Evolutionary conservation across 53 echinoderm and acorn worm genomes (phyloP).

Genomic region (Antedon mediterranea): DNA sequence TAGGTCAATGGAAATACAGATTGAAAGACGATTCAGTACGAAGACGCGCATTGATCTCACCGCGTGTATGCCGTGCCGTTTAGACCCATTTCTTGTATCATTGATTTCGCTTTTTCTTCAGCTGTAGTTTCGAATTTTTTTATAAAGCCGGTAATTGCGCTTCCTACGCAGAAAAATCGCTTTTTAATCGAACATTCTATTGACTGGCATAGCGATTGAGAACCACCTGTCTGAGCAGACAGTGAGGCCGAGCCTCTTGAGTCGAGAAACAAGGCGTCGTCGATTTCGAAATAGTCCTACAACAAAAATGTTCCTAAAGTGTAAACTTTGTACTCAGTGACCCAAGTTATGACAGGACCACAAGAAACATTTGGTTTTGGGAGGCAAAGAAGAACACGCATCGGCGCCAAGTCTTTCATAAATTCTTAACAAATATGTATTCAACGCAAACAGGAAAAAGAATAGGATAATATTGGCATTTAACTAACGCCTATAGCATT

Average conservation of each 20-base stretch:
- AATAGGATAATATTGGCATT: neutral
- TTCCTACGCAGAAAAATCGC: slow-evolving; percentile 1
- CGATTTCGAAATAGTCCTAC: too few relatives aligned
- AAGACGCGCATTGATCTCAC: neutral
- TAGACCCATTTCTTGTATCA: neutral
- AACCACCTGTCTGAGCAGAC: neutral
- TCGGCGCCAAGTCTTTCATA: neutral
- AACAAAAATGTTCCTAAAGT: neutral
- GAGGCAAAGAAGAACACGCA: neutral
- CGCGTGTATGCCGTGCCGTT: neutral
- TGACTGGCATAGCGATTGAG: neutral
- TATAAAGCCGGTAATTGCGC: neutral
- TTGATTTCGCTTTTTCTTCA: neutral
- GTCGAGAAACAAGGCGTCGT: too few relatives aligned
- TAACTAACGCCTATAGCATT: neutral
- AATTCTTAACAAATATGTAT: neutral
- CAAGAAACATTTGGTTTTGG: neutral
- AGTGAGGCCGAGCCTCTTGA: too few relatives aligned
- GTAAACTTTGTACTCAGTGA: neutral
- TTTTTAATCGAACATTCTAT: neutral
- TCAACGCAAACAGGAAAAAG: neutral
- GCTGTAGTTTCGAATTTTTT: neutral
- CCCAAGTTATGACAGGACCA: neutral
- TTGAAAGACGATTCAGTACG: neutral
- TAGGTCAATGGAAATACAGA: neutral